Evolutionary conservation across 2,113 vertebrate genomes (phyloP).

Genomic region (Lethenteron reissneri): DNA sequence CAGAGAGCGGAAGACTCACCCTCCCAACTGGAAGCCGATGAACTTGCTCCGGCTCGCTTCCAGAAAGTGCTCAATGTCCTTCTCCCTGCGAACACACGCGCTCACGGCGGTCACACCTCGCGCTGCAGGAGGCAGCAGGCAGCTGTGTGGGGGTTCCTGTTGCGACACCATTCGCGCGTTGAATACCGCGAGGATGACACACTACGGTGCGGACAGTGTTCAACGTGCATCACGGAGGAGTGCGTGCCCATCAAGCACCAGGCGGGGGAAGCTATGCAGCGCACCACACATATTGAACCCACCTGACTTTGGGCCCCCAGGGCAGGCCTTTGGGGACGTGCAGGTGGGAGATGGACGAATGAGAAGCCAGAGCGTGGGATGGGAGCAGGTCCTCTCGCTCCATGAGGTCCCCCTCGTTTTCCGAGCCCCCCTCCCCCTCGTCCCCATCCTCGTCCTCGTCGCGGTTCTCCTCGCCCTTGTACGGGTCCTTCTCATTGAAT

Average conservation of each 20-base stretch:
- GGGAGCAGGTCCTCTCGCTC: slow-evolving; percentile 90
- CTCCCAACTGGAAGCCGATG: slow-evolving; percentile 83
- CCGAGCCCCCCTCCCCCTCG: slow-evolving; percentile 62
- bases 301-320: slow-evolving; percentile 97
- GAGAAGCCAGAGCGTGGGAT: slow-evolving; percentile 20
- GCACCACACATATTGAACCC: slow-evolving; percentile 10
- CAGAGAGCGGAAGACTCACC: slow-evolving; percentile 22
- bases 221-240: background rate
- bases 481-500: slow-evolving; percentile 85
- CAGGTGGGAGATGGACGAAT: slow-evolving; percentile 48
- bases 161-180: too few species aligned
- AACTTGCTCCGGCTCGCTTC: slow-evolving; percentile 97
- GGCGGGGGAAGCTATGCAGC: too few species aligned
- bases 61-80: slow-evolving; percentile 90
- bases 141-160: too few species aligned
- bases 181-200: too few species aligned
- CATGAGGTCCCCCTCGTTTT: slow-evolving; percentile 62
- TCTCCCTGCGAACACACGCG: slow-evolving; percentile 36
- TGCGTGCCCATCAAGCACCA: too few species aligned
- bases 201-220: background rate
- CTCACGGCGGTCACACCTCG: too few species aligned
- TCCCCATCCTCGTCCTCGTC: slow-evolving; percentile 91
- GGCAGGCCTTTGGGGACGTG: slow-evolving; percentile 83
- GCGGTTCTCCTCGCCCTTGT: slow-evolving; percentile 64
- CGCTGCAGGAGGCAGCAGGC: too few species aligned